phyloP scores from a whole-genome alignment of 2,113 vertebrate species.

The Strigops habroptila region DNA sequence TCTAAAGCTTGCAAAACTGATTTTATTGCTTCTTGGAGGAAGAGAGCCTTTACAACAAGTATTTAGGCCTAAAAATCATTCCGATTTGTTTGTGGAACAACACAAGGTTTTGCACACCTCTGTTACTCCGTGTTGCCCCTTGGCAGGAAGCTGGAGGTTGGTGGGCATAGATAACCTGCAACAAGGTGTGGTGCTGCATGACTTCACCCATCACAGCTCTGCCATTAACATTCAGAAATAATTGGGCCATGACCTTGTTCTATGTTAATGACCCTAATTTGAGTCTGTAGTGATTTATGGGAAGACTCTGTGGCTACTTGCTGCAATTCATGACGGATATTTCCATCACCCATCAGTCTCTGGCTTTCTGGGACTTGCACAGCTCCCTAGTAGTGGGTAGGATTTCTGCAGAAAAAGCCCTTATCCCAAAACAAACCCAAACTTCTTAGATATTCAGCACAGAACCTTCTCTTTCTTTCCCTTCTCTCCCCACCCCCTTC shows the following conservation, averaged over 20 bases:
- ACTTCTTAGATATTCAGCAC: constrained; percentile 29
- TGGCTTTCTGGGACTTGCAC: not conserved
- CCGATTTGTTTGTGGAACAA: not conserved
- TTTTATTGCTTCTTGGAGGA: not conserved
- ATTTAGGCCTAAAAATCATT: not conserved
- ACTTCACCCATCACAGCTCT: not conserved
- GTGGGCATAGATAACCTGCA: not conserved
- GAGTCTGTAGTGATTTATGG: constrained; percentile 14
- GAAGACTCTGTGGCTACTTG: not conserved
- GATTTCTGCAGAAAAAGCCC: constrained; percentile 18
- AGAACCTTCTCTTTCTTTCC: constrained; percentile 54
- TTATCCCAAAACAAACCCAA: constrained; percentile 1
- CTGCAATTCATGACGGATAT: not conserved
- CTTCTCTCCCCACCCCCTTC: constrained; percentile 38
- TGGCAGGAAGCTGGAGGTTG: not conserved
- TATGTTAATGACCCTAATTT: not conserved
- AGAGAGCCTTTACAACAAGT: not conserved
- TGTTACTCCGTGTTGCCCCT: not conserved
- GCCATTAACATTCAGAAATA: not conserved
- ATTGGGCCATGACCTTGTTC: not conserved
- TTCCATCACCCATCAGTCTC: not conserved
- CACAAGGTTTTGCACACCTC: not conserved
- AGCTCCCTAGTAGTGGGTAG: not conserved
- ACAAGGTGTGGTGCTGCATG: not conserved
- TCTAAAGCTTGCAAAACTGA: not conserved